Evolutionary conservation across 2,113 vertebrate genomes (phyloP), one percentile per base, ranked within the genome.

Genomic region (Oceanites oceanicus): DNA sequence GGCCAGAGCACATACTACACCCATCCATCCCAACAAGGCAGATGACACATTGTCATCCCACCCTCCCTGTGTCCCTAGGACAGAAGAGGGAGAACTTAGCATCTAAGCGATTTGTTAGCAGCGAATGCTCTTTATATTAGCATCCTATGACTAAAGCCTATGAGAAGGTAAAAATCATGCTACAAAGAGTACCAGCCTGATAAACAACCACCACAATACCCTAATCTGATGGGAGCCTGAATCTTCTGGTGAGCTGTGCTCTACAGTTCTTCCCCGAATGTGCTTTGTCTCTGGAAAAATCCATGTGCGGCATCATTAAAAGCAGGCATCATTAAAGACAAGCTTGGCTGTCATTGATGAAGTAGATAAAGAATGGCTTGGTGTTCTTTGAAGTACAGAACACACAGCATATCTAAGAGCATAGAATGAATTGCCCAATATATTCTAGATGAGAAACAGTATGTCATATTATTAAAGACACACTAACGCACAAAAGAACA

Each of bases 371-470:
- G 79, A 67, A 45, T 8, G 7, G 49, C 42, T 62, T 65, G 67
- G 65, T 56, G 49, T 65, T 50, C 91, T 94, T 75, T 97, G 91
- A 95, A 94, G 89, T 92, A 27, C n/a, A 65, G 66, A 95, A 72
- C 71, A 78, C 71, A 63, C 66, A 29, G 79, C 62, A 30, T 79
- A 71, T 67, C 53, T 88, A 29, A 70, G 38, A 92, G 22, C 13
- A 5, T 22, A 55, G 71, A 82, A 77, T 73, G 84, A 76, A 71
- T 78, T 75, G 56, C 66, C 52, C 49, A 17, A 16, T 56, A 53
- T 85, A 67, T 85, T 85, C 38, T 32, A 61, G 53, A 78, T 58
- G 62, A 86, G 58, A 82, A 82, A 72, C 14, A 40, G 7, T 65
- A 40, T 45, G 61, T 61, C 61, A 56, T 13, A 7, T 76, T 68